A percentile compares a stretch with the other conserved stretches of the same genome.
Evolutionary conservation across 1,140 invertebrate genomes (phyloP).

Genomic region (Bemisia tabaci): DNA sequence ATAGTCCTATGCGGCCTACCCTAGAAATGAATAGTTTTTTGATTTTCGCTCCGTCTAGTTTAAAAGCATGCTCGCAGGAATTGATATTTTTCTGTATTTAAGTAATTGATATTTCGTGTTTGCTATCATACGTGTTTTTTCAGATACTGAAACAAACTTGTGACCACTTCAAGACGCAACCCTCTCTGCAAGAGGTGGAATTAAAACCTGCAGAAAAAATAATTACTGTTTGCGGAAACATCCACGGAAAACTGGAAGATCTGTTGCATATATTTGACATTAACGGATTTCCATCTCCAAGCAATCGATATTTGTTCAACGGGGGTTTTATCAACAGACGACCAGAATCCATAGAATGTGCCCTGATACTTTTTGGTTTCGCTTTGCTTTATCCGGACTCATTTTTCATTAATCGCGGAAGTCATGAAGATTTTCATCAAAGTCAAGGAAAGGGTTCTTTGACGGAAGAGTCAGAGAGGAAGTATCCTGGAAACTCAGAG

Average conservation of each 20-base stretch:
- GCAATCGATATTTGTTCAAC: conserved; percentile 96
- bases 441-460: too few relatives aligned
- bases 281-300: conserved; percentile 87
- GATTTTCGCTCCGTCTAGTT: too few relatives aligned
- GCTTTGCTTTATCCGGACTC: conserved; percentile 94
- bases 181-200: conserved; percentile 77
- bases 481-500: too few relatives aligned
- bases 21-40: too few relatives aligned
- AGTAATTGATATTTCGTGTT: too few relatives aligned
- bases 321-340: conserved; percentile 99
- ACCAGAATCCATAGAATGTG: conserved; percentile 98
- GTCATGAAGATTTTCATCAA: too few relatives aligned
- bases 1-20: too few relatives aligned
- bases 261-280: conserved; percentile 94
- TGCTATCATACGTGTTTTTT: conserved; percentile 23
- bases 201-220: conserved; percentile 71
- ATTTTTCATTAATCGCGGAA: conserved; percentile 95
- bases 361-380: conserved; percentile 93
- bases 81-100: too few relatives aligned
- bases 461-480: too few relatives aligned
- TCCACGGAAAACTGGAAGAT: conserved; percentile 98
- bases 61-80: too few relatives aligned
- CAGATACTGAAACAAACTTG: conserved; percentile 88
- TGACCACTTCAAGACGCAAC: conserved; percentile 64
- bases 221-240: conserved; percentile 98